Evolutionary conservation across 1,140 invertebrate species (phyloP), one percentile per base, ranked within the genome.

Genomic region (Pseudachorutes palmiensis): DNA sequence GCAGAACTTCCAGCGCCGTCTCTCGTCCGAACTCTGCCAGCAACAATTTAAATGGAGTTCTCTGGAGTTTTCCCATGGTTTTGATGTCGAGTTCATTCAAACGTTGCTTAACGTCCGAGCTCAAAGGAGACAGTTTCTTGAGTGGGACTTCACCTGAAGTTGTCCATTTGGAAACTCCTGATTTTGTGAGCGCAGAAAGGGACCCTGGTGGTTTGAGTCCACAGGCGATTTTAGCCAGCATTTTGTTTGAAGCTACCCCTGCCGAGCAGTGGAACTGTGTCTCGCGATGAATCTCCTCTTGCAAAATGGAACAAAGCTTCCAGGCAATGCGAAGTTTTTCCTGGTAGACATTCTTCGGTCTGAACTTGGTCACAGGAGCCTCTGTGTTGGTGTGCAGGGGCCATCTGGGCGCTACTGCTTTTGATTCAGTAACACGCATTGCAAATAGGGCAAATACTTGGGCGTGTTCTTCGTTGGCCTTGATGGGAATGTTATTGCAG

Each of bases 161-260:
- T 57, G 5, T 22, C 24, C 24, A 5, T 57, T 24, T 57, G 14
- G 24, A 57, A 12, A 57, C 24, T 57, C 51, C 51, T 12, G 3
- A 12, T 57, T 57, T 12, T 5, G 24, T n/a, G 5, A 57, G 24
- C 5, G 24, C 5, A 57, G 3, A 12, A 5, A 57, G 26, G 5
- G 51, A 57, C 24, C 51, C 51, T 9, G 51, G 51, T 9, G 51
- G 51, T 5, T 57, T 57, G 14, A 57, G 26, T 9, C 14, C 14
- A 24, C 51, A 57, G 26, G 51, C 51, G 24, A 57, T 57, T 57
- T 57, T 57, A 12, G 51, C 51, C 12, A 57, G 5, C 51, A 57
- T 57, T 22, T 57, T 57, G 26, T 57, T 57, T 12, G 12, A n/a
- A 5, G 12, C 14, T n/a, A 57, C 24, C 24, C 51, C 51, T n/a